Evolutionary conservation across 1,140 invertebrate genomes (phyloP).

Genomic region (Glossosoma conforme): DNA sequence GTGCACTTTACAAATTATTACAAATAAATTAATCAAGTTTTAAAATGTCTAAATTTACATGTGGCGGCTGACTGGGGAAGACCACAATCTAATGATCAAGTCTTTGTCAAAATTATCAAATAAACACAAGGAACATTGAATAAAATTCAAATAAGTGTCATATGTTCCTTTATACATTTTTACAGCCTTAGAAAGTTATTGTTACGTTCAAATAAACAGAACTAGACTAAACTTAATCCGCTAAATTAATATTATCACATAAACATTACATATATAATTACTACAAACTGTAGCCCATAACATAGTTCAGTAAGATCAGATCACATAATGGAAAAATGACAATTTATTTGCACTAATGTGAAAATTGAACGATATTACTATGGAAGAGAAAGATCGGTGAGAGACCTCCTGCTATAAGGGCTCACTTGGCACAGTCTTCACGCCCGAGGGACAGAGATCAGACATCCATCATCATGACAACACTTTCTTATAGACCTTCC

Average conservation of each 20-base stretch:
- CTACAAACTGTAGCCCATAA: slow-evolving; percentile 18
- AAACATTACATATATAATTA: slow-evolving; percentile 29
- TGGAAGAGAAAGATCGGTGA: neutral
- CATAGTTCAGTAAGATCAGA: neutral
- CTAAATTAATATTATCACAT: slow-evolving; percentile 32
- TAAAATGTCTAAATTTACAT: neutral
- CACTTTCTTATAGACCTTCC: too few relatives aligned
- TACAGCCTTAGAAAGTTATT: slow-evolving; percentile 13
- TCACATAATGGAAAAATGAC: neutral
- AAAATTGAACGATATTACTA: slow-evolving; percentile 3
- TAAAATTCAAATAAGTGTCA: neutral
- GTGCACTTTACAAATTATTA: slow-evolving; percentile 16
- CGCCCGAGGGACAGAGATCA: slow-evolving; percentile 5
- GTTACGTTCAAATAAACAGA: slow-evolving; percentile 18
- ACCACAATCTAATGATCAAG: slow-evolving; percentile 4
- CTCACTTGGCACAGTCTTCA: slow-evolving; percentile 22
- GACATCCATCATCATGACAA: slow-evolving; percentile 13
- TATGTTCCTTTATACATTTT: slow-evolving; percentile 17
- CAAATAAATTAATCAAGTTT: slow-evolving; percentile 1
- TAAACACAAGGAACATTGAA: neutral
- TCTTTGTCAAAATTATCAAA: slow-evolving; percentile 4
- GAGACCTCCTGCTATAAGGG: slow-evolving; percentile 6
- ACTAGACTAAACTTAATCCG: slow-evolving; percentile 25
- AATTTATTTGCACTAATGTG: neutral
- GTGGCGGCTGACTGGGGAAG: slow-evolving; percentile 4